Evolutionary conservation across 2,113 vertebrate species (phyloP).

Genomic region (Pseudonaja textilis): DNA sequence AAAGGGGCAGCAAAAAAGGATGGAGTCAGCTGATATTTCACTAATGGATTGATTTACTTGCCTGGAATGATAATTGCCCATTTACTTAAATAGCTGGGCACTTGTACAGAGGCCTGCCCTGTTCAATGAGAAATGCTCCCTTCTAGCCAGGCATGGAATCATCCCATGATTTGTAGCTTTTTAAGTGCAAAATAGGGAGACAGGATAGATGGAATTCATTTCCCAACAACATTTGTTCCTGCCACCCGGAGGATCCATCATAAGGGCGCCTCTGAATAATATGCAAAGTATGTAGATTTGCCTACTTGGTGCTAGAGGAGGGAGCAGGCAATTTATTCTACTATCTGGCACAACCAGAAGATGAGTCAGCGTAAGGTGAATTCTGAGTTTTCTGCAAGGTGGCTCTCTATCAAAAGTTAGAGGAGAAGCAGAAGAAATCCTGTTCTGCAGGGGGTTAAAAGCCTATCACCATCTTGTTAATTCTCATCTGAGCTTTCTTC

Average conservation of each 20-base stretch:
- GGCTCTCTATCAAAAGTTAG: not conserved
- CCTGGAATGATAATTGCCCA: constrained; percentile 37
- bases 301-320: not conserved
- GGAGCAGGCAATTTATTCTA: not conserved
- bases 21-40: constrained; percentile 35
- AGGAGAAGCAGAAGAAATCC: not conserved
- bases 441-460: not conserved
- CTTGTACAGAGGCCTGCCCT: constrained; percentile 14
- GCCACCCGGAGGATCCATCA: not conserved
- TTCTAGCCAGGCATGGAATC: not conserved
- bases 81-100: constrained; percentile 34
- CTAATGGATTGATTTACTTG: constrained; percentile 39
- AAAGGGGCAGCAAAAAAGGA: constrained; percentile 14
- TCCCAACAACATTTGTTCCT: not conserved
- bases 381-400: not conserved
- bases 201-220: constrained; percentile 5
- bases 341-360: not conserved
- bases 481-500: not conserved
- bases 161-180: constrained; percentile 28
- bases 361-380: not conserved
- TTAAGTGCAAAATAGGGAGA: constrained; percentile 36
- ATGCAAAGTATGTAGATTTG: not conserved
- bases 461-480: not conserved
- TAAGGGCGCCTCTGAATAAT: not conserved
- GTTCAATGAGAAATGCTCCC: constrained; percentile 11